Conservation (phyloP, 2,113 vertebrate genomes). For the Heterocephalus glaber region DNA sequence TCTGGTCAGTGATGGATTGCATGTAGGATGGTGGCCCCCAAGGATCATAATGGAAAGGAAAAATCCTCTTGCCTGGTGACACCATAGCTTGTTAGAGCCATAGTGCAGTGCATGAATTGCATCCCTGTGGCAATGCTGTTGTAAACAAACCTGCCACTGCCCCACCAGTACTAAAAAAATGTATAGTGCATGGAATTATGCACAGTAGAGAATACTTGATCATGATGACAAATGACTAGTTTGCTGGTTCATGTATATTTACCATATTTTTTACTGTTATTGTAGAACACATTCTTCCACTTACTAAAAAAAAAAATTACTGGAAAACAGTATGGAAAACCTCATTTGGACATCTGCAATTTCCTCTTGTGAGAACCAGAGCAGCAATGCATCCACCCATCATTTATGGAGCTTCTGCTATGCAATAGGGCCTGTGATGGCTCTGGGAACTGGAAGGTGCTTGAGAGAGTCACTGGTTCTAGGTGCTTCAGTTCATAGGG, state of each 20-base stretch:
- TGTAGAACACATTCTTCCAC: neutral
- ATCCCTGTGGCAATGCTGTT: neutral
- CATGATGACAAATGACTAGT: neutral
- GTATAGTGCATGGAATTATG: neutral
- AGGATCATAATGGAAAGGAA: neutral
- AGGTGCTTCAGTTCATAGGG: neutral
- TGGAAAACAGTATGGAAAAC: neutral
- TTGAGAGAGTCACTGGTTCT: too few relatives aligned
- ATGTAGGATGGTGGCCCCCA: fast-evolving
- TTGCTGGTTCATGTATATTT: too few relatives aligned
- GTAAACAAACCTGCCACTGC: neutral
- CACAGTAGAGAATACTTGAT: fast-evolving
- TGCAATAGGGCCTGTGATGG: neutral
- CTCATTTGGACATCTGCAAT: neutral
- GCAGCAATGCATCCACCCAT: fast-evolving
- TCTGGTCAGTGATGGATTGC: neutral
- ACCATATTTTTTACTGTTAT: too few relatives aligned
- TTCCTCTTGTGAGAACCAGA: neutral
- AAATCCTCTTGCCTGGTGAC: fast-evolving
- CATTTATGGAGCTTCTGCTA: neutral
- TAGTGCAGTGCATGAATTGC: neutral
- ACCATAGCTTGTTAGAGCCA: neutral
- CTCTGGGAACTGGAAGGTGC: neutral
- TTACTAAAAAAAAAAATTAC: neutral
- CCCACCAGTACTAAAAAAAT: too few relatives aligned